Evolutionary conservation across 2,797 vertebrate species (phyloP).

Genomic region (Chaunax sp.): DNA sequence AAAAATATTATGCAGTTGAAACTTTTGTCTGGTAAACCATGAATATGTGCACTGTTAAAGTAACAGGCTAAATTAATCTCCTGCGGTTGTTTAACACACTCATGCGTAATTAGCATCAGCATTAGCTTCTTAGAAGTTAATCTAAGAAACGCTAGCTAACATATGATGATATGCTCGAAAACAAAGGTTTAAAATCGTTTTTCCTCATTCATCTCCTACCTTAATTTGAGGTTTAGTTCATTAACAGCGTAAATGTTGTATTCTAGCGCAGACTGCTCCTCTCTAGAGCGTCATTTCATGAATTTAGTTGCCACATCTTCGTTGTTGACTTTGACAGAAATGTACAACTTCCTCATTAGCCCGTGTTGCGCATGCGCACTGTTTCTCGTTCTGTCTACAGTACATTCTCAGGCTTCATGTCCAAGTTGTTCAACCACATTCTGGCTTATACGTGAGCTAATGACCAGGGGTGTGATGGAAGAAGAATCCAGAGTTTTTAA

Average conservation of each 20-base stretch:
- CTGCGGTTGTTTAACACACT: background rate
- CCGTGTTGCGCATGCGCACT: slow-evolving; percentile 57
- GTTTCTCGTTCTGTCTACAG: background rate
- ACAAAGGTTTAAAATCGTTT: too few species aligned
- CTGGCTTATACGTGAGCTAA: fast-evolving
- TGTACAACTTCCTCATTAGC: slow-evolving; percentile 59
- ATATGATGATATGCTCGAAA: background rate
- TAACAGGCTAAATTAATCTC: background rate
- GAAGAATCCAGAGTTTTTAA: too few species aligned
- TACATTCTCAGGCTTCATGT: background rate
- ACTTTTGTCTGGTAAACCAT: background rate
- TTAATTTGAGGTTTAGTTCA: background rate
- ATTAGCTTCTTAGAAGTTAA: slow-evolving; percentile 40
- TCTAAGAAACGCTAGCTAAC: background rate
- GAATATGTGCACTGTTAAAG: background rate
- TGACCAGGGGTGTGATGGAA: too few species aligned
- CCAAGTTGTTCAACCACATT: background rate
- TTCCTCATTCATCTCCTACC: slow-evolving; percentile 38
- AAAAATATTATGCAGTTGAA: background rate
- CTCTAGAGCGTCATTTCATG: too few species aligned
- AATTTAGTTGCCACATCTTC: slow-evolving; percentile 5
- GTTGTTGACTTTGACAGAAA: slow-evolving; percentile 28
- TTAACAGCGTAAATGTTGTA: background rate
- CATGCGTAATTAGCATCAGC: background rate
- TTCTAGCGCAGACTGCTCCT: background rate